Evolutionary conservation across 2,888 invertebrate genomes (phyloP).

Genomic region (Heteropelma amictum): DNA sequence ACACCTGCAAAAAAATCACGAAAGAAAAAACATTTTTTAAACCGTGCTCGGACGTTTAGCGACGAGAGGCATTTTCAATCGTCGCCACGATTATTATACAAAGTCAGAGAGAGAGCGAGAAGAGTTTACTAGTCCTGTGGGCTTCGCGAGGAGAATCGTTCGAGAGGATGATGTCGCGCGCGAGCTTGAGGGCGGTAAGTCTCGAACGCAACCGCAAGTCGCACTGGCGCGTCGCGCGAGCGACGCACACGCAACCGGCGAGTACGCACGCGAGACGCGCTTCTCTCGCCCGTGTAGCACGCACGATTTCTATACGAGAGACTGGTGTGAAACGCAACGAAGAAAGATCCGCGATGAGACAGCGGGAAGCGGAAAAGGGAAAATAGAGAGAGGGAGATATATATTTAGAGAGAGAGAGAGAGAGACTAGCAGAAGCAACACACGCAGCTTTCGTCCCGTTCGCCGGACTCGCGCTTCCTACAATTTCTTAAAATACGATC

Average conservation of each 20-base stretch:
- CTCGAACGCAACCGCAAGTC: slow-evolving; percentile 55
- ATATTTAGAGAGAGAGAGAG: slow-evolving; percentile 48
- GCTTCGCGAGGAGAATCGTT: not conserved
- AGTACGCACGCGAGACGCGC: slow-evolving; percentile 53
- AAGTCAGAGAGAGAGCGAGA: not conserved
- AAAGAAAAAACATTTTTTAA: not conserved
- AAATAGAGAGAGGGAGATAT: slow-evolving; percentile 37
- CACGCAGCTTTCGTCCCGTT: slow-evolving; percentile 68
- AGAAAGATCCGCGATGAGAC: slow-evolving; percentile 41
- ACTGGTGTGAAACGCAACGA: slow-evolving; percentile 29
- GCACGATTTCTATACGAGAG: slow-evolving; percentile 48
- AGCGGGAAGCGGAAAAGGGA: slow-evolving; percentile 15
- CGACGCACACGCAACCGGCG: slow-evolving; percentile 54
- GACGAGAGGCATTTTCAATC: not conserved
- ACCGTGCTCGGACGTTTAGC: not conserved
- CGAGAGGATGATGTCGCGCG: slow-evolving; percentile 15
- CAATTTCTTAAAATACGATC: slow-evolving; percentile 72
- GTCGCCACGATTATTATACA: not conserved
- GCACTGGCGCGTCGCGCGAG: slow-evolving; percentile 56
- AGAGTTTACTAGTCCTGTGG: not conserved
- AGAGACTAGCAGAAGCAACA: slow-evolving; percentile 52
- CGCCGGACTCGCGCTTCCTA: slow-evolving; percentile 69
- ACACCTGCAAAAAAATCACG: slow-evolving; percentile 13
- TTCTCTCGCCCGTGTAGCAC: slow-evolving; percentile 46
- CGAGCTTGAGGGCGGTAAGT: slow-evolving; percentile 49